Evolutionary conservation across 2,888 invertebrate genomes (phyloP).

Genomic region (Herminia tarsipennalis): DNA sequence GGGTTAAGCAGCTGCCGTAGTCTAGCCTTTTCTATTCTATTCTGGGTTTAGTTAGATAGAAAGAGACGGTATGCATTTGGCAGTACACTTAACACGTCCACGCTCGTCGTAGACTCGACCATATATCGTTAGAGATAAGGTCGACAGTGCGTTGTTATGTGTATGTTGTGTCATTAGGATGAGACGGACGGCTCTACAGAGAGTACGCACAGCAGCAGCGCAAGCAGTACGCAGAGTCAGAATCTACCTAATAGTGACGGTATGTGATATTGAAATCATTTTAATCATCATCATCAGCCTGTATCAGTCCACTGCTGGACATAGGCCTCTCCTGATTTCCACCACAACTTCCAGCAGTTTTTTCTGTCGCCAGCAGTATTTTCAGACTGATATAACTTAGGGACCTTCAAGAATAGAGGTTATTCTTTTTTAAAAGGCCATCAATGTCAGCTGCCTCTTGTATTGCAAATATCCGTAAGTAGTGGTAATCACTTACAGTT

Average conservation of each 20-base stretch:
- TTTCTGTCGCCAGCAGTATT: no score
- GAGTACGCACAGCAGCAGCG: conserved; percentile 73
- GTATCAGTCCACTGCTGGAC: no score
- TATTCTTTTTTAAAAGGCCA: no score
- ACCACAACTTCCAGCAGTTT: no score
- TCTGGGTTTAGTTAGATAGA: background rate
- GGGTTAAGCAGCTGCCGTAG: no score
- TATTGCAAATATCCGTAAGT: no score
- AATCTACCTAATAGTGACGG: conserved; percentile 78
- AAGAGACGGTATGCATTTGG: conserved; percentile 6
- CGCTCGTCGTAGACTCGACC: conserved; percentile 20
- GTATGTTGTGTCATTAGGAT: conserved; percentile 72
- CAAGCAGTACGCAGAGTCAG: conserved; percentile 77
- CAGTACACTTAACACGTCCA: conserved; percentile 17
- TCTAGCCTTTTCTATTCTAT: background rate
- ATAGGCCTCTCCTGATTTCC: no score
- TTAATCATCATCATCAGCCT: no score
- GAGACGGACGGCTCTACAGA: conserved; percentile 86
- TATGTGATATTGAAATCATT: conserved; percentile 43
- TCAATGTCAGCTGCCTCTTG: no score
- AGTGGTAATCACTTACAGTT: no score
- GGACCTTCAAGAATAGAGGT: no score
- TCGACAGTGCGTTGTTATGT: conserved; percentile 11
- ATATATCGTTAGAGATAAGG: conserved; percentile 7
- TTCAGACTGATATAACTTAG: no score